Base-by-base conservation (phyloP, 2,797 vertebrate genomes). In the Dendrocincla tyrannina region DNA sequence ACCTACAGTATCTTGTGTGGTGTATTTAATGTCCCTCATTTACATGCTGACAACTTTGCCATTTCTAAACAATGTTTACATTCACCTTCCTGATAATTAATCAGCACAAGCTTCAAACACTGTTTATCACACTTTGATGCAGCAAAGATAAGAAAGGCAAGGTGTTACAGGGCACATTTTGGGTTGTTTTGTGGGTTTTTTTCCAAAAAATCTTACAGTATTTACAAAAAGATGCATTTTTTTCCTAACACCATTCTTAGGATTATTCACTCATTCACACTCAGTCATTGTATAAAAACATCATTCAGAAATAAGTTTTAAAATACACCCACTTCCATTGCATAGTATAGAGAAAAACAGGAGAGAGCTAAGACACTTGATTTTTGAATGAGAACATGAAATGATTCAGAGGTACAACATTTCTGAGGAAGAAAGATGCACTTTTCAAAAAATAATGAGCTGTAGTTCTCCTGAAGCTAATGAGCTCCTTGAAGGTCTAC, bases 61-160 rank as follows among this genome's bases (percentile, higher is more conserved):
- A 50, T 92, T 95, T 93, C 88, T 90, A 88, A 97, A 93, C 92
- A 95, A 83, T 93, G 93, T 95, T 93, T 76, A 93, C 93, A 93
- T 95, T 95, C 24, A 56, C 94, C 90, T 84, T 91, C 39, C 91
- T 93, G 91, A 89, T 75, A 76, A 95, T 89, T 89, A 94, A 95
- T 93, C 95, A 95, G 91, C 63, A 84, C 83, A 93, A 93, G 69
- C 58, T 74, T 97, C 96, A 90, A 97, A 96, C 93, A 93, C 75
- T 95, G 94, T 96, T 97, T 95, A 79, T 94, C 93, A 94, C 91
- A 52, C 86, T 67, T 69, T 30, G 76, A 96, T 91, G 68, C 62
- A 74, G 72, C 88, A 89, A 85, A 91, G 52, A 85, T 60, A 63
- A 79, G 89, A 94, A 93, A 88, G 72, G 76, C 66, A 73, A 81